These are phyloP conservation scores for Heliangelus exortis DNA, from an alignment of 2,797 vertebrate genomes.

Conservation along the genomic window DNA sequence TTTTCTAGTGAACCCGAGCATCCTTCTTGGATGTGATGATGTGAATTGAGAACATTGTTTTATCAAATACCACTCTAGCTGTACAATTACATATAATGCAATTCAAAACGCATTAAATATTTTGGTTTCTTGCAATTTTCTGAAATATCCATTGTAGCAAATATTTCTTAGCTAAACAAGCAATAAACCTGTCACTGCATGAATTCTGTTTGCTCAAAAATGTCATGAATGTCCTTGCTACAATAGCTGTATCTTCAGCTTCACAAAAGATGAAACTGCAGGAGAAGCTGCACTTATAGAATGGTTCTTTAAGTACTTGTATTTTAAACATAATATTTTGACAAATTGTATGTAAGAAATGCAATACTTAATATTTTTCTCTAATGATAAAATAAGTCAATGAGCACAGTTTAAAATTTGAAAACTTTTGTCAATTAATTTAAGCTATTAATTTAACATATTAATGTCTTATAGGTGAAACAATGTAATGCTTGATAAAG, in stretches of 20 bases:
- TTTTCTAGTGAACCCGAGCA: slow-evolving; percentile 3
- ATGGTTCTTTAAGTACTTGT: neutral
- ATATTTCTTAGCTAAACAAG: slow-evolving; percentile 43
- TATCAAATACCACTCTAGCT: neutral
- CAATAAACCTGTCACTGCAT: slow-evolving; percentile 51
- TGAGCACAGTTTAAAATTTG: neutral
- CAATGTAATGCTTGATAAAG: neutral
- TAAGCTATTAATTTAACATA: neutral
- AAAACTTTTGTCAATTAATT: neutral
- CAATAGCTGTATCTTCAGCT: neutral
- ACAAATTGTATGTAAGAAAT: neutral
- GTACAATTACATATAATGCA: neutral
- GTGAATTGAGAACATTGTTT: neutral
- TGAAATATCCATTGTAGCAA: neutral
- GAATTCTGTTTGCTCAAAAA: slow-evolving; percentile 31
- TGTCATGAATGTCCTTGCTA: slow-evolving; percentile 8
- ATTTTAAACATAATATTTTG: neutral
- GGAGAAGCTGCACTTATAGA: neutral
- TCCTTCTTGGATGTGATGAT: neutral
- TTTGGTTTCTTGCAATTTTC: slow-evolving; percentile 28
- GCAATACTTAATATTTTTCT: neutral
- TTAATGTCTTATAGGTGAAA: neutral
- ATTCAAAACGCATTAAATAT: slow-evolving; percentile 34
- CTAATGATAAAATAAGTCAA: neutral
- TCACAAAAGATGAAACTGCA: neutral